phyloP scores from a whole-genome alignment of 2,888 invertebrate genomes.

The Quadroppia sp. region DNA sequence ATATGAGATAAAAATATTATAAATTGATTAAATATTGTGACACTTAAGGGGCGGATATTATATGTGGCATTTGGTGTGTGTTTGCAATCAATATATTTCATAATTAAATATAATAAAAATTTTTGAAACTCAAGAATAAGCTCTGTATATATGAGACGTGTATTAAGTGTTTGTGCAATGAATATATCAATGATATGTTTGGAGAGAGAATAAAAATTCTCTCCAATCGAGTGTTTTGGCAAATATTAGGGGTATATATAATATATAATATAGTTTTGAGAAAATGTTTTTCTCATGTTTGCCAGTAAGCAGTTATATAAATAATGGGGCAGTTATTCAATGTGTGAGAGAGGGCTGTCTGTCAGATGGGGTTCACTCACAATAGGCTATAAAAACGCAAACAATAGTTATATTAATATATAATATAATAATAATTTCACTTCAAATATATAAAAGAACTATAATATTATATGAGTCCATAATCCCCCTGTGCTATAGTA shows the following conservation, averaged over 20 bases:
- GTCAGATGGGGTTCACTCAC: too few relatives aligned
- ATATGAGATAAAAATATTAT: background rate
- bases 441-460: too few relatives aligned
- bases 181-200: background rate
- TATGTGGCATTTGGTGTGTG: too few relatives aligned
- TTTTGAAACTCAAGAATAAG: background rate
- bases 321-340: background rate
- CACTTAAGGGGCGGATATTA: background rate
- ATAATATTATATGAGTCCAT: too few relatives aligned
- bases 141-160: background rate
- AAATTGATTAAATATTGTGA: background rate
- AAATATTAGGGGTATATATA: background rate
- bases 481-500: too few relatives aligned
- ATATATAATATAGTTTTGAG: background rate
- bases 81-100: background rate
- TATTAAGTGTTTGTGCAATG: background rate
- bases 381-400: background rate
- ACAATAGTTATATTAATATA: background rate
- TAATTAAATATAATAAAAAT: background rate
- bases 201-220: background rate
- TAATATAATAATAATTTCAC: background rate
- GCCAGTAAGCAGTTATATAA: background rate
- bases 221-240: background rate
- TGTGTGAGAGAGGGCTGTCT: background rate
- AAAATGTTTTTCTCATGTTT: background rate